A percentile compares a stretch with the other conserved stretches of the same genome.
Conservation (phyloP, 2,113 vertebrate species). For the Serinus canaria region DNA sequence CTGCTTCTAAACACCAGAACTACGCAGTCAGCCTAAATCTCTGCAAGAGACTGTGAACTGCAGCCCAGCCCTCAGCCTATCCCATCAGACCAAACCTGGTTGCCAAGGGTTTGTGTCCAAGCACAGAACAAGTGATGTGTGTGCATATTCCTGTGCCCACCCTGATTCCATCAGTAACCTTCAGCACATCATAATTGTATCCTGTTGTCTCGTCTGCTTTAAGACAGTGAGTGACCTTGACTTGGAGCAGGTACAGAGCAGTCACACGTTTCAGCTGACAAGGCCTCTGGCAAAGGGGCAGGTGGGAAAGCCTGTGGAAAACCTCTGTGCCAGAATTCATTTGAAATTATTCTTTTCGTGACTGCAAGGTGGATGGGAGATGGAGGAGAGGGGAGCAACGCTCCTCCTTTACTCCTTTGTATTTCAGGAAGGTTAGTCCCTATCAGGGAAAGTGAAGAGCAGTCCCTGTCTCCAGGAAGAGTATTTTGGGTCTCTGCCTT, state of each 20-base stretch:
- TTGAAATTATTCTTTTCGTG: background rate
- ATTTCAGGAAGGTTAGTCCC: background rate
- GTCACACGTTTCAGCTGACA: accelerated
- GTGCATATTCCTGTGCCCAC: background rate
- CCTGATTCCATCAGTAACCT: background rate
- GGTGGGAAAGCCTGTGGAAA: background rate
- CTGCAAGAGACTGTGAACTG: background rate
- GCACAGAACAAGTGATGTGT: background rate
- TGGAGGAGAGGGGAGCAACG: background rate
- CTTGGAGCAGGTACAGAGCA: background rate
- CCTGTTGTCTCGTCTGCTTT: background rate
- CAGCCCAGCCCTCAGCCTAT: background rate
- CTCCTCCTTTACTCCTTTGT: background rate
- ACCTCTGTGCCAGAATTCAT: background rate
- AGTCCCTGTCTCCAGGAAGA: background rate
- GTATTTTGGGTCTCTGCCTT: background rate
- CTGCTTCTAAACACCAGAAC: background rate
- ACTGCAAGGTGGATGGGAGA: background rate
- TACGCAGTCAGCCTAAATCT: background rate
- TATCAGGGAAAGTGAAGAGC: background rate
- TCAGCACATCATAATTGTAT: background rate
- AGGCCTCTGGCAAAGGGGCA: background rate
- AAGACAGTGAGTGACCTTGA: background rate
- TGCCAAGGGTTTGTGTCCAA: background rate
- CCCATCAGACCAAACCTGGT: background rate